Evolutionary conservation across 92 coral and sea anemone genomes (phyloP).

Genomic region (Epizoanthus rinbou): DNA sequence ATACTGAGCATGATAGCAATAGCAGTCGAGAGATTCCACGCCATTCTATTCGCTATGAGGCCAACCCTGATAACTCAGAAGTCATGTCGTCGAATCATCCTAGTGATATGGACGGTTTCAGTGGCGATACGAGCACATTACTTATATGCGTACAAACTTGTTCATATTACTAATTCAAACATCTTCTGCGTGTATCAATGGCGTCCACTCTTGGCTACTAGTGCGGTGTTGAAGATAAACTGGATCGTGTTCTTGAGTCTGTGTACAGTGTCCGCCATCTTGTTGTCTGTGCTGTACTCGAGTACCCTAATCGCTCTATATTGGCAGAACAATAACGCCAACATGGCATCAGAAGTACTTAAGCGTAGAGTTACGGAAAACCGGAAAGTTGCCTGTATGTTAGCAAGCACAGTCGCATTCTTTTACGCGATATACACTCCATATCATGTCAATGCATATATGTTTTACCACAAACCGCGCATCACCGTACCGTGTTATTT

Average conservation of each 20-base stretch:
- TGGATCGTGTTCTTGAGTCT: conserved; percentile 35
- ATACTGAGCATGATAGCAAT: conserved; percentile 37
- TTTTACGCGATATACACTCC: conserved; percentile 21
- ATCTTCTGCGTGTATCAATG: conserved; percentile 25
- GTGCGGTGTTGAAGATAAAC: conserved; percentile 30
- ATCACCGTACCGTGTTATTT: conserved; percentile 4
- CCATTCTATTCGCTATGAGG: conserved; percentile 30
- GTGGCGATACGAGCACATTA: conserved; percentile 31
- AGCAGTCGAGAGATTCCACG: conserved; percentile 28
- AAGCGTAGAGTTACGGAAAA: conserved; percentile 22
- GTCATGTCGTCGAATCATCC: background rate
- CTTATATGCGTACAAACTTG: conserved; percentile 21
- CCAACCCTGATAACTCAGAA: conserved; percentile 3
- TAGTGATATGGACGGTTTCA: conserved; percentile 23
- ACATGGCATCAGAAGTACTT: conserved; percentile 22
- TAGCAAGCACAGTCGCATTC: conserved; percentile 1
- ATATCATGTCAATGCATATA: conserved; percentile 19
- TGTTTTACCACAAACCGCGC: conserved; percentile 17
- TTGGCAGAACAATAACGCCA: conserved; percentile 8
- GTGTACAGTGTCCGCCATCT: conserved; percentile 13
- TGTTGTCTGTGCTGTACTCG: background rate
- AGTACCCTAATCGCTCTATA: background rate
- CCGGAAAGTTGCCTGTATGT: conserved; percentile 13
- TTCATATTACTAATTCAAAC: background rate
- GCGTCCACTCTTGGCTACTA: background rate